Conservation (phyloP, 2,888 invertebrate species). For the Leuctra nigra region DNA sequence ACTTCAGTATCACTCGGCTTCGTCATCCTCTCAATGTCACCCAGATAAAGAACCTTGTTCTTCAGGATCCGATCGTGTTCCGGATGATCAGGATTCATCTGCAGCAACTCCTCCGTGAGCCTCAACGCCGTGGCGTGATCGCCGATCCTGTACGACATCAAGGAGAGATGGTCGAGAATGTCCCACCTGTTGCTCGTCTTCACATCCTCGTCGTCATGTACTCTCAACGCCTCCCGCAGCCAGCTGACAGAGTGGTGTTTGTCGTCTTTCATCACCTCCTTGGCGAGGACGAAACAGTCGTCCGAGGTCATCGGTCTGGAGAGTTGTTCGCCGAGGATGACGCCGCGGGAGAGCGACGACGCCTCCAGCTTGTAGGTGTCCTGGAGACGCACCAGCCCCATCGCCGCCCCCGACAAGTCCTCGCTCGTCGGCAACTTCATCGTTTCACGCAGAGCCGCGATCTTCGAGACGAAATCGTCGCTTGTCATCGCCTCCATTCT, state of each 20-base stretch:
- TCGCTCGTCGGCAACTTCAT: no score
- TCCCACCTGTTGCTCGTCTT: no score
- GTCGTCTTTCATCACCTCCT: background rate
- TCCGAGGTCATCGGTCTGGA: constrained; percentile 39
- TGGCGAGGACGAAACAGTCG: background rate
- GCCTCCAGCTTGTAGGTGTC: constrained; percentile 49
- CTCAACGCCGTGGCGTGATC: background rate
- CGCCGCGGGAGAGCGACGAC: no score
- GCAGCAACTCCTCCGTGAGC: background rate
- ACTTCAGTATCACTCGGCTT: background rate
- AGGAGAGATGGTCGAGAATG: constrained; percentile 1
- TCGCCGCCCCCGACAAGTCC: no score
- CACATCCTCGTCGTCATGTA: background rate
- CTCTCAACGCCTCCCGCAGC: background rate
- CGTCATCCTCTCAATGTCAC: no score
- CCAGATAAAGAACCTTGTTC: background rate
- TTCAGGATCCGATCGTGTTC: no score
- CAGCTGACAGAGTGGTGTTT: background rate
- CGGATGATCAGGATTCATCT: background rate
- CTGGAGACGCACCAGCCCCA: no score
- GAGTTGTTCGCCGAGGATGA: no score
- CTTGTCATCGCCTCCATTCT: background rate
- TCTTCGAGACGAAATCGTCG: no score
- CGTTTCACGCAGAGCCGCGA: no score
- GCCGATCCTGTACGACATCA: background rate